Evolutionary conservation across 2,888 invertebrate species (phyloP).

Genomic region (Hesperia comma): DNA sequence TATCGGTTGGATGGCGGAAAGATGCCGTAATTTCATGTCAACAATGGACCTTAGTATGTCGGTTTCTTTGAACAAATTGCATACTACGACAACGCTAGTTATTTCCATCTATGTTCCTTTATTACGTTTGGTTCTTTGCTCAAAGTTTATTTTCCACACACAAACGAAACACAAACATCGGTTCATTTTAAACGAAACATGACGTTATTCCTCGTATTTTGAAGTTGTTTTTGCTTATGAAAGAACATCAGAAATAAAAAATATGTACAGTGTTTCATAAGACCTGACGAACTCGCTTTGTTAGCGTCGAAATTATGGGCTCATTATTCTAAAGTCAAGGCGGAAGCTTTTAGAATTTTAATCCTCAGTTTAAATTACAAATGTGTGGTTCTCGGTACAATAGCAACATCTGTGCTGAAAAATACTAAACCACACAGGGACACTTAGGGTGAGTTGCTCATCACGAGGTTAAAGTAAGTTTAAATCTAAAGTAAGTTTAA

Average conservation of each 20-base stretch:
- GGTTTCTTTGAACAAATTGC: too few species aligned
- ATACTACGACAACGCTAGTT: too few species aligned
- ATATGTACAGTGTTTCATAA: slow-evolving; percentile 18
- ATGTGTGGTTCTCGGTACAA: slow-evolving; percentile 8
- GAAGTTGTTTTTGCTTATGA: neutral
- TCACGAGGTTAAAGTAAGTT: too few species aligned
- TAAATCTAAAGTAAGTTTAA: too few species aligned
- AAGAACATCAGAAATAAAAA: neutral
- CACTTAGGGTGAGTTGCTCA: too few species aligned
- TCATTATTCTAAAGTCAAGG: slow-evolving; percentile 29
- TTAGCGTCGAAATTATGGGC: slow-evolving; percentile 32
- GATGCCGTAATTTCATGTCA: neutral
- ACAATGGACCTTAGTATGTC: neutral
- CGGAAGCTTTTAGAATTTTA: slow-evolving; percentile 33
- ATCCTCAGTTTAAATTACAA: slow-evolving; percentile 36
- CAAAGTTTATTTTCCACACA: too few species aligned
- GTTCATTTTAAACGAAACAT: too few species aligned
- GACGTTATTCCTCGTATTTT: too few species aligned
- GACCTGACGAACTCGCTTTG: slow-evolving; percentile 21
- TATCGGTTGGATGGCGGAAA: neutral
- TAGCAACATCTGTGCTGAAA: neutral
- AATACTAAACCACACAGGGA: neutral
- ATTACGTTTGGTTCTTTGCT: too few species aligned
- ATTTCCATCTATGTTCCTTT: too few species aligned
- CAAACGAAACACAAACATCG: too few species aligned